A percentile compares a stretch with the other conserved stretches of the same genome.
Conservation (phyloP, 2,888 invertebrate species). For the Plagodis dolabraria region DNA sequence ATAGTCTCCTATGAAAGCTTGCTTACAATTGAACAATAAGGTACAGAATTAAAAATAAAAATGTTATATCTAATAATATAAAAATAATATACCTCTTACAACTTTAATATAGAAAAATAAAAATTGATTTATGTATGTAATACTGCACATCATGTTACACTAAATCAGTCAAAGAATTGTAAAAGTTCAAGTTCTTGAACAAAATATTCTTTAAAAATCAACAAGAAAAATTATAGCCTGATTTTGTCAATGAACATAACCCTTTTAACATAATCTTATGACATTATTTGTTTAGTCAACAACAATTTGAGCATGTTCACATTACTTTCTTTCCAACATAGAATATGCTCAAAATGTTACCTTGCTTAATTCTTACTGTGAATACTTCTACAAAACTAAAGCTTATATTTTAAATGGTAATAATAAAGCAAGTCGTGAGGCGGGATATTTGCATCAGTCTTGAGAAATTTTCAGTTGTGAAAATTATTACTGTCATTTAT, state of each 20-base stretch:
- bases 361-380: constrained; percentile 61
- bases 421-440: constrained; percentile 85
- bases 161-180: constrained; percentile 80
- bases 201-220: constrained; percentile 6
- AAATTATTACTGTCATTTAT: constrained; percentile 79
- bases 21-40: constrained; percentile 50
- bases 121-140: constrained; percentile 72
- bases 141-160: constrained; percentile 80
- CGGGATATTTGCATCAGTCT: constrained; percentile 86
- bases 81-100: constrained; percentile 77
- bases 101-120: constrained; percentile 76
- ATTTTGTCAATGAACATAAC: constrained; percentile 27
- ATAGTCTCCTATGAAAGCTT: constrained; percentile 57
- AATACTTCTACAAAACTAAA: constrained; percentile 72
- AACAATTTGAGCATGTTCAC: constrained; percentile 66
- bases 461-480: constrained; percentile 83
- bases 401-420: constrained; percentile 81
- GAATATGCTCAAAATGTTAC: constrained; percentile 66
- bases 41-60: constrained; percentile 52
- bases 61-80: constrained; percentile 69
- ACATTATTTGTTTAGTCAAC: constrained; percentile 26
- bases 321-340: constrained; percentile 40
- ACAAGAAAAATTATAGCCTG: constrained; percentile 25
- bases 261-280: constrained; percentile 13
- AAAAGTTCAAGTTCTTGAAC: constrained; percentile 46